Evolutionary conservation across 1,140 invertebrate genomes (phyloP).

Genomic region (Theocolax elegans): DNA sequence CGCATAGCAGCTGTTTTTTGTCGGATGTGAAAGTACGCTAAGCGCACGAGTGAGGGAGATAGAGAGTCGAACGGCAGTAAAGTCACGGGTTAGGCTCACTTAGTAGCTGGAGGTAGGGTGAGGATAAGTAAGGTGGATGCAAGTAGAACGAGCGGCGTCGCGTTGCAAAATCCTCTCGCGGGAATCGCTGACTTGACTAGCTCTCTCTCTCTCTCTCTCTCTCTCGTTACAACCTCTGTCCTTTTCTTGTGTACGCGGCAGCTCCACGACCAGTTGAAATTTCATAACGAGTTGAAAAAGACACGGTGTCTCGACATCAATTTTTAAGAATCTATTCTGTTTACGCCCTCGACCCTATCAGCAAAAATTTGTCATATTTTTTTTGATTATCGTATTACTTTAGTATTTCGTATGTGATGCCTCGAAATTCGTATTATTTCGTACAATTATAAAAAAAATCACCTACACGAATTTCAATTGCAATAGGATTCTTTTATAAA

Average conservation of each 20-base stretch:
- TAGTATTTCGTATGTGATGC: no score
- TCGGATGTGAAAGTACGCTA: constrained; percentile 53
- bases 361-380: no score
- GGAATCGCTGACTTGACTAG: constrained; percentile 51
- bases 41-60: no score
- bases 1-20: constrained; percentile 44
- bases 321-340: constrained; percentile 52
- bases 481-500: no score
- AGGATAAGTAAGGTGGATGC: constrained; percentile 49
- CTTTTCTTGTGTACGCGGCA: not conserved
- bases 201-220: constrained; percentile 1
- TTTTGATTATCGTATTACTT: no score
- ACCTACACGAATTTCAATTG: no score
- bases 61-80: no score
- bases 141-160: constrained; percentile 56
- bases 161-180: constrained; percentile 57
- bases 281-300: constrained; percentile 58
- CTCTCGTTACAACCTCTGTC: not conserved
- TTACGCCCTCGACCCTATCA: no score
- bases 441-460: no score
- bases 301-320: constrained; percentile 51
- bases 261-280: constrained; percentile 38
- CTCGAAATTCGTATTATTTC: no score
- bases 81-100: no score
- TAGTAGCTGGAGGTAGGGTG: no score